phyloP scores from a whole-genome alignment of 2,888 invertebrate genomes.

The Chrysina gloriosa region DNA sequence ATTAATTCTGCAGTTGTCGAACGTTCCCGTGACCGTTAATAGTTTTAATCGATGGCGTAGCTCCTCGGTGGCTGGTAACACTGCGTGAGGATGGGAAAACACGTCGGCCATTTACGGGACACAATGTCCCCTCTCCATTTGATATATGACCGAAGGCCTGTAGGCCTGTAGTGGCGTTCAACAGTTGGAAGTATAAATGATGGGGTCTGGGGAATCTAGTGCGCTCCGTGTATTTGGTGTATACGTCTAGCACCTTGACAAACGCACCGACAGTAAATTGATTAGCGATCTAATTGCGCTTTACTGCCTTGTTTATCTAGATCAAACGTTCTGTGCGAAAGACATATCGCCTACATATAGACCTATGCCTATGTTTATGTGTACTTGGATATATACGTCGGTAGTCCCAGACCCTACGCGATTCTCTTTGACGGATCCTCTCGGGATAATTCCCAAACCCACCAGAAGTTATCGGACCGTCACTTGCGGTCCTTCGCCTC shows the following conservation, averaged over 20 bases:
- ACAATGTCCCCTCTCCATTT: constrained; percentile 51
- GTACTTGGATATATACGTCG: constrained; percentile 1
- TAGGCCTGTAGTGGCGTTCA: constrained; percentile 55
- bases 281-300: constrained; percentile 57
- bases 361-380: neutral
- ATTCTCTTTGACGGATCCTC: constrained; percentile 4
- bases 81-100: constrained; percentile 3
- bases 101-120: constrained; percentile 47
- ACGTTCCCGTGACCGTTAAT: constrained; percentile 57
- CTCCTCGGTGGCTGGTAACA: constrained; percentile 50
- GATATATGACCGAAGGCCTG: constrained; percentile 53
- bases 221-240: constrained; percentile 43
- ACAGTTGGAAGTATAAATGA: constrained; percentile 57
- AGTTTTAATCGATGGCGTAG: constrained; percentile 60
- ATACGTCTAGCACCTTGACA: constrained; percentile 49
- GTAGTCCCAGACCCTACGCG: neutral
- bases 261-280: constrained; percentile 57
- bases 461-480: constrained; percentile 27
- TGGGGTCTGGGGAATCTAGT: constrained; percentile 41
- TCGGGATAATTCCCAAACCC: constrained; percentile 19
- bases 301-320: constrained; percentile 47
- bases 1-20: constrained; percentile 55
- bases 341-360: constrained; percentile 2
- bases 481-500: constrained; percentile 44
- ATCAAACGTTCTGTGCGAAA: constrained; percentile 35